These are phyloP conservation scores for Etheostoma perlongum DNA, from an alignment of 2,797 vertebrate species.

Conservation along the genomic window DNA sequence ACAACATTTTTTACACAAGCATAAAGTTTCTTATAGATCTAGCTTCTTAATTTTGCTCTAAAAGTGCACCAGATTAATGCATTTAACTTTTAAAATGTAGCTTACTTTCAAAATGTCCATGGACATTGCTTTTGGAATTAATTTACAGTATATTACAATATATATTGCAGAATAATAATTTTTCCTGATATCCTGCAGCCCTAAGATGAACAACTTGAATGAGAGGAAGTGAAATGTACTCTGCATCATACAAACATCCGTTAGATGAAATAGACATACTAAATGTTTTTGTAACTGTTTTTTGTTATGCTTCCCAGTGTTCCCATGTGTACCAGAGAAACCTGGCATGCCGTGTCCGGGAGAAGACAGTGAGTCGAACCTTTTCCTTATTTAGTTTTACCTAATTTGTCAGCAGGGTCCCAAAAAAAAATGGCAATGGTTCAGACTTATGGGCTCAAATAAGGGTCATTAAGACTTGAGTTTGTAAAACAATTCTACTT, in stretches of 20 bases:
- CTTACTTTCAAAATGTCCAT: too few species aligned
- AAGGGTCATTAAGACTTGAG: background rate
- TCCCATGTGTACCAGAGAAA: constrained; percentile 95
- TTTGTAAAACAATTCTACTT: background rate
- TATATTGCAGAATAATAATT: too few species aligned
- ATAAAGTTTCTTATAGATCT: too few species aligned
- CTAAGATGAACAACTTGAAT: background rate
- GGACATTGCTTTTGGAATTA: too few species aligned
- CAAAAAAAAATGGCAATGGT: background rate
- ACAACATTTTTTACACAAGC: too few species aligned
- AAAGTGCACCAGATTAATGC: too few species aligned
- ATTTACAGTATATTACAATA: too few species aligned
- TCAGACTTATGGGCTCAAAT: background rate
- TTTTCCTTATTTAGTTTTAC: constrained; percentile 21
- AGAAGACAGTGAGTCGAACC: constrained; percentile 94
- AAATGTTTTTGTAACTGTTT: background rate
- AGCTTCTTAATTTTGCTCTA: too few species aligned
- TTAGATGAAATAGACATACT: background rate
- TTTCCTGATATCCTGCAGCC: too few species aligned
- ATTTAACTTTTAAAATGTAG: too few species aligned
- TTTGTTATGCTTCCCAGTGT: constrained; percentile 84
- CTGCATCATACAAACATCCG: background rate
- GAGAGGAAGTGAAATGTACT: constrained; percentile 19
- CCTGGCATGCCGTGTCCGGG: constrained; percentile 98
- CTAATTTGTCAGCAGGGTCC: background rate